Conservation (phyloP, 2,113 vertebrate genomes). For the Rana temporaria region DNA sequence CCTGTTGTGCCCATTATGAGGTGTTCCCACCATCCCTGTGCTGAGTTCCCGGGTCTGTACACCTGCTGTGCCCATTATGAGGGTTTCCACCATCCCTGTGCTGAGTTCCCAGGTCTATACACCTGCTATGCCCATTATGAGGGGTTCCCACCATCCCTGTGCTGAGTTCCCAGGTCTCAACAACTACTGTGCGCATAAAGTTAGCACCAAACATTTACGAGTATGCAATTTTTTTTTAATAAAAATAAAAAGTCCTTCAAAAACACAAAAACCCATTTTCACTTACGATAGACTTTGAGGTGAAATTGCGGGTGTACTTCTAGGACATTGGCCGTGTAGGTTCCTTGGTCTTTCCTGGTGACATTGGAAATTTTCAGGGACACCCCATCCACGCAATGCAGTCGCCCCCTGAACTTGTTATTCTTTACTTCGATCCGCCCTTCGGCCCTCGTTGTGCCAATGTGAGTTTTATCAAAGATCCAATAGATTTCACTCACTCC, state of each 20-base stretch:
- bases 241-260: background rate
- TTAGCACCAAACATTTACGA: too few species aligned
- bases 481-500: background rate
- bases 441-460: background rate
- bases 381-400: background rate
- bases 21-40: too few species aligned
- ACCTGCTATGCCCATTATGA: too few species aligned
- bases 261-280: background rate
- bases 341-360: background rate
- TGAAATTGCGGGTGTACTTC: background rate
- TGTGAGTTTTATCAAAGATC: background rate
- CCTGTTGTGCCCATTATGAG: too few species aligned
- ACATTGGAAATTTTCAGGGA: background rate
- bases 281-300: constrained; percentile 20
- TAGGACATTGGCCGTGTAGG: background rate
- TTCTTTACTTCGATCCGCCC: background rate
- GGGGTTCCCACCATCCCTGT: too few species aligned
- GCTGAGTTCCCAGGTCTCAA: too few species aligned
- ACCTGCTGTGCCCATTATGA: too few species aligned
- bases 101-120: too few species aligned
- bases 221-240: too few species aligned
- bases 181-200: too few species aligned
- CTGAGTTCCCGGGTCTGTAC: too few species aligned
- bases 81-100: too few species aligned
- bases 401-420: background rate